Conservation (phyloP, 2,797 vertebrate genomes). For the Pampus argenteus region DNA sequence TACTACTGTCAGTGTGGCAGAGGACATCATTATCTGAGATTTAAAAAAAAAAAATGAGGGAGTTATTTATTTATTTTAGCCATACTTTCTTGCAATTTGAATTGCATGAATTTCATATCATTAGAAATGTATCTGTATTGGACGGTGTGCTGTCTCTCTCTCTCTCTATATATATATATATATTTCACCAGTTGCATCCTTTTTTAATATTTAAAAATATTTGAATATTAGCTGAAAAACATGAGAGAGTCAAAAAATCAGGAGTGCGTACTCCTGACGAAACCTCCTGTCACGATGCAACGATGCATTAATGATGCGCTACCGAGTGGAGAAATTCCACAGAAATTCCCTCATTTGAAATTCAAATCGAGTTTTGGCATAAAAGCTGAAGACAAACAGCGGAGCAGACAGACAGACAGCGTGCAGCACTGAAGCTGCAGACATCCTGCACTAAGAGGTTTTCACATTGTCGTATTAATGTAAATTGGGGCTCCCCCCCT, state of each 20-base stretch:
- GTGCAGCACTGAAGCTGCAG: conserved; percentile 9
- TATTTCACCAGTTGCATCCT: not conserved
- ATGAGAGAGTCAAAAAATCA: not conserved
- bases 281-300: conserved; percentile 41
- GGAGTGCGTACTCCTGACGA: no score
- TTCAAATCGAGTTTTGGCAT: conserved; percentile 49
- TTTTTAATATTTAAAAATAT: no score
- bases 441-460: conserved; percentile 13
- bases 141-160: no score
- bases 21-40: no score
- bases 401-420: conserved; percentile 34
- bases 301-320: conserved; percentile 53
- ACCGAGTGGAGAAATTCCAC: conserved; percentile 37
- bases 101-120: no score
- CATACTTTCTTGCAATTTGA: not conserved
- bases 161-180: no score
- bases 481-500: conserved; percentile 13
- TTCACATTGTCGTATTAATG: conserved; percentile 29
- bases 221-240: conserved; percentile 2
- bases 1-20: no score
- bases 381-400: conserved; percentile 51
- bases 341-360: conserved; percentile 48
- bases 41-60: no score
- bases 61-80: no score
- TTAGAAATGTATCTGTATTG: no score